Conservation (phyloP, 2,888 invertebrate species). For the Caenorhabditis sp. region DNA sequence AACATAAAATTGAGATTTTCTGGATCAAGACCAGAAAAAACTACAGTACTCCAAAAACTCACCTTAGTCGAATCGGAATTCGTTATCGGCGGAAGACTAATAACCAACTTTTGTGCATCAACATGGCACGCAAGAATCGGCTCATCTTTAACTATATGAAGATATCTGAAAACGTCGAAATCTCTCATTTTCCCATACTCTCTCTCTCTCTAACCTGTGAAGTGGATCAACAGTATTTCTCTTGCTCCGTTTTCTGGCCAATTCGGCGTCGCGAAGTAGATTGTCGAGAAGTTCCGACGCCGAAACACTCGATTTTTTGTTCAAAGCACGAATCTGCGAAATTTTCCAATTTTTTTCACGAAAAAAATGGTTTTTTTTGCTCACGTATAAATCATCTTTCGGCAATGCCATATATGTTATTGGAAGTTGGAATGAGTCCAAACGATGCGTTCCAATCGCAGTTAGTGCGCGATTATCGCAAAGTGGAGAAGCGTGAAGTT, state of each 20-base stretch:
- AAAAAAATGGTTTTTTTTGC: slow-evolving; percentile 39
- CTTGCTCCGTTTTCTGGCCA: slow-evolving; percentile 84
- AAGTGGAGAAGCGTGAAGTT: slow-evolving; percentile 75
- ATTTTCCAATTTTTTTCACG: neutral
- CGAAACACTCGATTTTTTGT: slow-evolving; percentile 72
- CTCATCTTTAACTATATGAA: slow-evolving; percentile 82
- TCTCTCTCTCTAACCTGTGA: slow-evolving; percentile 77
- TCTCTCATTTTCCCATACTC: too few species aligned
- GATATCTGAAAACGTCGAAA: slow-evolving; percentile 76
- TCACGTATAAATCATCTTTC: slow-evolving; percentile 78
- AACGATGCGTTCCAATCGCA: slow-evolving; percentile 85
- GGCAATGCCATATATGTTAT: slow-evolving; percentile 79
- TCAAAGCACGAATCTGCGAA: slow-evolving; percentile 53
- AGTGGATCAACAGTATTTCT: slow-evolving; percentile 83
- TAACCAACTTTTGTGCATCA: slow-evolving; percentile 78
- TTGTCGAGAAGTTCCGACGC: slow-evolving; percentile 79
- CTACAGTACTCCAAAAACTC: slow-evolving; percentile 22
- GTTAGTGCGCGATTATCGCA: slow-evolving; percentile 82
- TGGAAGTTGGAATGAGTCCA: slow-evolving; percentile 76
- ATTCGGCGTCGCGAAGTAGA: slow-evolving; percentile 81
- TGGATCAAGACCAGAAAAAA: too few species aligned
- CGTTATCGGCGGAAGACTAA: slow-evolving; percentile 87
- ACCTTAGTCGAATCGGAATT: slow-evolving; percentile 85
- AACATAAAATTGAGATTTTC: too few species aligned
- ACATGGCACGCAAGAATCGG: slow-evolving; percentile 80